These are phyloP conservation scores for Abrostola tripartita DNA, from an alignment of 2,888 invertebrate species.

Conservation along the genomic window DNA sequence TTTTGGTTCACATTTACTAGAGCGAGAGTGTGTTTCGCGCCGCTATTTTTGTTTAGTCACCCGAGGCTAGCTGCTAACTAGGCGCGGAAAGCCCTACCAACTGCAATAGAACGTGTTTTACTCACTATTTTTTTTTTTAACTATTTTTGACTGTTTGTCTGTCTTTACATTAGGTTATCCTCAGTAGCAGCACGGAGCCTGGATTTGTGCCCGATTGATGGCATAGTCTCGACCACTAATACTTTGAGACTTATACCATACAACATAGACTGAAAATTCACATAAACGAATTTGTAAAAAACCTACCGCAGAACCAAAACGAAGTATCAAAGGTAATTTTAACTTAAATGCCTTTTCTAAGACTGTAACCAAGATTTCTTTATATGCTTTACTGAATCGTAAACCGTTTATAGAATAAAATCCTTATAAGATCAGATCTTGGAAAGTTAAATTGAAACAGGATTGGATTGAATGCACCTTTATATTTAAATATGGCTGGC, in stretches of 20 bases:
- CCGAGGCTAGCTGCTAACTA: conserved; percentile 57
- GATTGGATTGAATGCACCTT: background rate
- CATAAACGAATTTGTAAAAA: too few species aligned
- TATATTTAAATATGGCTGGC: background rate
- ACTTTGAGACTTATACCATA: too few species aligned
- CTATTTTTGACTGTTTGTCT: background rate
- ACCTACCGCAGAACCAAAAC: too few species aligned
- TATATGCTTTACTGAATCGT: too few species aligned
- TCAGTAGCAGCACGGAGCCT: too few species aligned
- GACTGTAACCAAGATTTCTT: too few species aligned
- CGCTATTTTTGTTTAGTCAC: conserved; percentile 58
- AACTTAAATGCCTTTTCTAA: too few species aligned
- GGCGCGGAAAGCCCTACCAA: conserved; percentile 51
- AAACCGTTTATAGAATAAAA: background rate
- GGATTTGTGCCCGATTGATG: too few species aligned
- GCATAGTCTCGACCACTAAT: too few species aligned
- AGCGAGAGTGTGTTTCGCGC: conserved; percentile 45
- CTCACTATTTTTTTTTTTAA: background rate
- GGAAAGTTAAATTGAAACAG: background rate
- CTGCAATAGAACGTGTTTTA: conserved; percentile 5
- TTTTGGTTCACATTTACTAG: conserved; percentile 47
- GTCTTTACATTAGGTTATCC: too few species aligned
- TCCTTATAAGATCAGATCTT: background rate
- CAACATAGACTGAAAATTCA: too few species aligned
- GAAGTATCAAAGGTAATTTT: too few species aligned